Evolutionary conservation across 1,140 invertebrate species (phyloP), one percentile per base, ranked within the genome.

Genomic region (Ptiloglossa arizonensis): DNA sequence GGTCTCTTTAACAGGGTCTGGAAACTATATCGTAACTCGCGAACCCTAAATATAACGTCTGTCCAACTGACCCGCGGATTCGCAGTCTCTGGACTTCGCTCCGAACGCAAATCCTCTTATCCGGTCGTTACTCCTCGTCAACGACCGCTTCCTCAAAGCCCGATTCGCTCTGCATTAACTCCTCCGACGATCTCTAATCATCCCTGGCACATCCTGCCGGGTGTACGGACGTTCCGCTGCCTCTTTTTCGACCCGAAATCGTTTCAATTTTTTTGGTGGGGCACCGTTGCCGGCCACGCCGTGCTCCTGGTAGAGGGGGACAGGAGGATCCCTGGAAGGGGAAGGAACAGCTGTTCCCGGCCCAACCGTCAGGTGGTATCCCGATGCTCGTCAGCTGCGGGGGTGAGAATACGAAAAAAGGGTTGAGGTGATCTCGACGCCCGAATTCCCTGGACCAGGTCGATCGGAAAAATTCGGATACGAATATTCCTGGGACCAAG

Each of bases 341-440:
- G 64, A 82, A 59, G 67, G 79, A 87, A 87, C 88, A 89, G 88
- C 88, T 89, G 88, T 86, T 82, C 70, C 63, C 60, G 64, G 59
- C 44, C n/a, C 57, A 66, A 79, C 74, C 84, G 86, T 88, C 88
- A 89, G 87, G 86, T 89, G 88, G 87, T 87, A 79, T 80, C 78
- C 86, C 83, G 63, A 73, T 66, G 69, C 32, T 78, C 85, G 86
- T 88, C 88, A 89, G 88, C 87, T 89, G 88, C 79, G 87, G 85
- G 88, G 88, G 88, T 89, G 88, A 86, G 70, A 86, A 76, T 60
- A 74, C 74, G 81, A 82, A 60, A 76, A 83, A 88, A 88, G 87
- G 85, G 86, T 88, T 88, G 73, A 77, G 64, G 5, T 48, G 62
- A 44, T 56, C 27, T 66, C 29, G 50, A 72, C 64, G 78, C 27